Conservation (phyloP, 2,888 invertebrate genomes). For the Leptinotarsa peninsularis region DNA sequence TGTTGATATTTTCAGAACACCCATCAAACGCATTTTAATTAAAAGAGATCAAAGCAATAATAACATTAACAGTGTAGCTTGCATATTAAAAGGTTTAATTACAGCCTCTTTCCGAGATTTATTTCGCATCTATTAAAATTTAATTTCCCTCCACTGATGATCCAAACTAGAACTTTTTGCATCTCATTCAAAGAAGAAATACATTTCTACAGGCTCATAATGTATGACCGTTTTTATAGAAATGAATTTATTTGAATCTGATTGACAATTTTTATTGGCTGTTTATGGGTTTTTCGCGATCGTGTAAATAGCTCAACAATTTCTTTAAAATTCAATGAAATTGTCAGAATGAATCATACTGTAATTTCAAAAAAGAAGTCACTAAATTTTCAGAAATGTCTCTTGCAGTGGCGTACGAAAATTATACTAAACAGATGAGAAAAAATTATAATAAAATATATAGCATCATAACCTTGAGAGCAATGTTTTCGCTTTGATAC, state of each 20-base stretch:
- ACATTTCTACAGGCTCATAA: not conserved
- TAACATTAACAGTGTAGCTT: conserved; percentile 40
- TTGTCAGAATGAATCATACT: too few species aligned
- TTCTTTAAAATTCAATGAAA: too few species aligned
- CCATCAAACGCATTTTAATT: conserved; percentile 39
- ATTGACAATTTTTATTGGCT: too few species aligned
- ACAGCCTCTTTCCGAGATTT: conserved; percentile 37
- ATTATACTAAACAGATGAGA: too few species aligned
- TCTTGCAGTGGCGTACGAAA: too few species aligned
- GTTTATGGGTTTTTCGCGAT: too few species aligned
- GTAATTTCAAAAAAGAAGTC: too few species aligned
- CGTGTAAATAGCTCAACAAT: too few species aligned
- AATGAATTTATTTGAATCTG: not conserved
- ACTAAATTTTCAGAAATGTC: too few species aligned
- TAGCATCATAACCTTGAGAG: too few species aligned
- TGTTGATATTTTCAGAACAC: not conserved
- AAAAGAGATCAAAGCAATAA: conserved; percentile 43
- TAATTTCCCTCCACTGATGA: conserved; percentile 32
- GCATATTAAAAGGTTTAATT: conserved; percentile 43
- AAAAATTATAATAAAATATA: too few species aligned
- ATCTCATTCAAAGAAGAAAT: not conserved
- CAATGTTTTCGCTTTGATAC: too few species aligned
- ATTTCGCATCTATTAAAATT: conserved; percentile 40
- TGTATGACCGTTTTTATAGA: not conserved
- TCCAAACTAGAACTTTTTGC: conserved; percentile 27